Base-by-base conservation (phyloP, 2,113 vertebrate genomes). In the Vanacampus margaritifer region DNA sequence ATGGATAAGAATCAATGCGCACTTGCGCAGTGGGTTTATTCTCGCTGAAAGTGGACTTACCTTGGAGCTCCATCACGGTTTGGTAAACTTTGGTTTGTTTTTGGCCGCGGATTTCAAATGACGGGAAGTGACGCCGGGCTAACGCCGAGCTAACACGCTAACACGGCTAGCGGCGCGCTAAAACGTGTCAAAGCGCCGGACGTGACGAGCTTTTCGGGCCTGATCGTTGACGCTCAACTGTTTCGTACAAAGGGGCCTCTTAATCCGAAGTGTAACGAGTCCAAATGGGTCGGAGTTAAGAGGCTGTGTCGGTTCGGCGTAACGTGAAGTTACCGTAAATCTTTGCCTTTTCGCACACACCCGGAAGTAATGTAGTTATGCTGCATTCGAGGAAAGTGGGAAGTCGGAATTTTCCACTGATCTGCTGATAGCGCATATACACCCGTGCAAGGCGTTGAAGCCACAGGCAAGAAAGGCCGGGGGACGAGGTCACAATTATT, bases 11-110 rank as follows among this genome's bases (percentile, higher is more conserved):
- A 41, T 1, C 0, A 0, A 2, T 61, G 0, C 3, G 16, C 2
- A 68, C 0, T 37, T 16, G 0, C 3, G 16, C 2, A 68, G 0
- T 43, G 16, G 2, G 14, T 23, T 0, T 14, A 41, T 0, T 43
- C 2, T 5, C 13, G 0, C 50, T 3, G 32, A 62, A 56, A 16
- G 0, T n/a, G 2, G 0, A 5, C 1, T 50, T 69, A 87, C 84
- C 83, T 86, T 81, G 87, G 0, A 86, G 17, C n/a, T 89, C 87
- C 87, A 89, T 88, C 16, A 56, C 50, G 45, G 23, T 0, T 64
- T 61, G 13, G 37, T 5, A 1, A 45, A 62, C 58, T 39, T 37
- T 51, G n/a, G 39, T 73, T 37, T 66, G 32, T 67, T 57, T 10
- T 16, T 2, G 67, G 72, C 81, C 84, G 81, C 79, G 78, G 80